Conservation (phyloP, 2,888 invertebrate species). For the Agapostemon virescens region DNA sequence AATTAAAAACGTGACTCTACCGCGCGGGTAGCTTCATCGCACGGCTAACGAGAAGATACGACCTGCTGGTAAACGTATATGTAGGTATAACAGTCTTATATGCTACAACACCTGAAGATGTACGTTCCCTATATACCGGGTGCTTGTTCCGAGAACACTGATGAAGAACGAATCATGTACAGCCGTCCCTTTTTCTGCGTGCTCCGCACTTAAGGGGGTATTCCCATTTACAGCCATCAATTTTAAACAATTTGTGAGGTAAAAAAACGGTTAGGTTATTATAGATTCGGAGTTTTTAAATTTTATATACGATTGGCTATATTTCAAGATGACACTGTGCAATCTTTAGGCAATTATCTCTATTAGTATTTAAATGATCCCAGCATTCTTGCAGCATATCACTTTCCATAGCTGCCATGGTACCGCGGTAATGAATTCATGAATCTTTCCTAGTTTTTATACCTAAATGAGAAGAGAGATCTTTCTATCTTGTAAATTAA, state of each 20-base stretch:
- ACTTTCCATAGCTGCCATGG: too few relatives aligned
- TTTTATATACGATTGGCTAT: too few relatives aligned
- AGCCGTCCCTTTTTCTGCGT: background rate
- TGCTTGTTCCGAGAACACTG: slow-evolving; percentile 43
- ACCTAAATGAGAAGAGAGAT: too few relatives aligned
- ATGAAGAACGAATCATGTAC: slow-evolving; percentile 14
- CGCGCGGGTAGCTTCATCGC: slow-evolving; percentile 72
- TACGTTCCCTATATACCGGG: slow-evolving; percentile 55
- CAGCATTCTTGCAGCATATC: too few relatives aligned
- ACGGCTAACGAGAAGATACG: slow-evolving; percentile 79
- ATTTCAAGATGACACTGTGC: too few relatives aligned
- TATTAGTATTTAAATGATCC: too few relatives aligned
- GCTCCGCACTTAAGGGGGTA: background rate
- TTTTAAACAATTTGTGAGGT: background rate
- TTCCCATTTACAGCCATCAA: background rate
- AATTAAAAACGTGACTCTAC: slow-evolving; percentile 79
- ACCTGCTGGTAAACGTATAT: slow-evolving; percentile 68
- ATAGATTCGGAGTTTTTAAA: too few relatives aligned
- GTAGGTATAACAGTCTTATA: slow-evolving; percentile 52
- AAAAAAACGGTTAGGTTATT: background rate
- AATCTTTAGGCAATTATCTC: too few relatives aligned
- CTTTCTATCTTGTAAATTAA: too few relatives aligned
- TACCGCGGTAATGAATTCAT: too few relatives aligned
- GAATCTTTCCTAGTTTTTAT: too few relatives aligned
- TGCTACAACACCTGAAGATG: slow-evolving; percentile 55